A percentile compares a stretch with the other conserved stretches of the same genome.
phyloP scores from a whole-genome alignment of 2,797 vertebrate genomes.

The Xenentodon cancila region DNA sequence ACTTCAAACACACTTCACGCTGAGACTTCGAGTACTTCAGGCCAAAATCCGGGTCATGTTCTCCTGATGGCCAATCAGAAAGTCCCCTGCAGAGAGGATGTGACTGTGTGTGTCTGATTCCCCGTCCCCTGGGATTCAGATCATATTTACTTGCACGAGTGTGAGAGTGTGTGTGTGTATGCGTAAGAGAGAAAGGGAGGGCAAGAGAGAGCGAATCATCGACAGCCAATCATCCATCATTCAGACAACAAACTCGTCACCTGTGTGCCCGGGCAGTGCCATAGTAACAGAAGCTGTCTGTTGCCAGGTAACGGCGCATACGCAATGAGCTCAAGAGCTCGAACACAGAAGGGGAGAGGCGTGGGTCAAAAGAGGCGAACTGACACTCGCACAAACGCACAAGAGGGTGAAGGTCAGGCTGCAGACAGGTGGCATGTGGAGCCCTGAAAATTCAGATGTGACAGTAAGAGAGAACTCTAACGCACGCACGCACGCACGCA shows the following conservation, averaged over 20 bases:
- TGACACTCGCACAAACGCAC: conserved; percentile 4
- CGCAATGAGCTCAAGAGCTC: conserved; percentile 40
- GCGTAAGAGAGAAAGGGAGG: not conserved
- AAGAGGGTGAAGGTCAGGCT: conserved; percentile 42
- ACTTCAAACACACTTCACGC: conserved; percentile 67
- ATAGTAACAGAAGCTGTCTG: conserved; percentile 66
- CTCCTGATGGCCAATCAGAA: conserved; percentile 66
- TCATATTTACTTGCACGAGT: conserved; percentile 39
- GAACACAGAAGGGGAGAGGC: conserved; percentile 33
- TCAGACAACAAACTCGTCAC: conserved; percentile 54
- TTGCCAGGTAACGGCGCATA: conserved; percentile 64
- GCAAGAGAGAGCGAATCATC: conserved; percentile 28
- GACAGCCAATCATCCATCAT: conserved; percentile 52
- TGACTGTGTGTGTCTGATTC: conserved; percentile 6
- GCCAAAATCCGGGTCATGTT: conserved; percentile 67
- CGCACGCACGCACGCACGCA: too few species aligned
- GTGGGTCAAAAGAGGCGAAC: conserved; percentile 42
- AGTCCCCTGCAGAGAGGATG: conserved; percentile 22
- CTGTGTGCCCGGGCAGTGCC: conserved; percentile 36
- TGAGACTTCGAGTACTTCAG: conserved; percentile 54
- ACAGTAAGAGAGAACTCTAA: not conserved
- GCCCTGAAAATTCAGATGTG: conserved; percentile 7
- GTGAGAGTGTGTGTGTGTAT: not conserved
- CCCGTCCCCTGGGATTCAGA: conserved; percentile 22
- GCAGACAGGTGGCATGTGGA: conserved; percentile 41